These are phyloP conservation scores for Merops nubicus DNA, from an alignment of 2,113 vertebrate species.

Conservation along the genomic window DNA sequence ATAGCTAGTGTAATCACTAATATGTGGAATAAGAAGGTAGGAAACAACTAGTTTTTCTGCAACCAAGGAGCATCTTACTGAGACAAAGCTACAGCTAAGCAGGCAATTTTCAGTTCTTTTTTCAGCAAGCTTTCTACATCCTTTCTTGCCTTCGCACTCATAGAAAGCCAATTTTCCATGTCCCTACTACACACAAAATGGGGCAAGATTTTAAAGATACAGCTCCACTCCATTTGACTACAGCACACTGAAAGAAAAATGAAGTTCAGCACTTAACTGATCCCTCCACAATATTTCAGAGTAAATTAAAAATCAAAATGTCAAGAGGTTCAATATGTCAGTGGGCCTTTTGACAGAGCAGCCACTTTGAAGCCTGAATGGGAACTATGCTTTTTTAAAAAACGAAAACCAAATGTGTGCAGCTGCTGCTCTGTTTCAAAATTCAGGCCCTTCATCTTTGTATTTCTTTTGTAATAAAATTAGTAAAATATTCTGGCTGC, in stretches of 20 bases:
- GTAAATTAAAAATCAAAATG: slow-evolving; percentile 68
- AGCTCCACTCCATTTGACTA: slow-evolving; percentile 19
- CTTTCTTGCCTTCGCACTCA: slow-evolving; percentile 37
- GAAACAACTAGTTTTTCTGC: slow-evolving; percentile 32
- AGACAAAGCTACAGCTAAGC: slow-evolving; percentile 15
- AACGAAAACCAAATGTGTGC: slow-evolving; percentile 22
- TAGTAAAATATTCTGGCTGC: slow-evolving; percentile 13
- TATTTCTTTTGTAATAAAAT: neutral
- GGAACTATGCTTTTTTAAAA: slow-evolving; percentile 7
- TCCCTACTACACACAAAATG: slow-evolving; percentile 11
- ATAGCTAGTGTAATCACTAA: neutral
- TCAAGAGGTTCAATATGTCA: slow-evolving; percentile 65
- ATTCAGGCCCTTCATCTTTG: neutral
- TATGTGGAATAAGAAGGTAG: neutral
- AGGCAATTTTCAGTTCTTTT: slow-evolving; percentile 47
- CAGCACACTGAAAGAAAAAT: slow-evolving; percentile 44
- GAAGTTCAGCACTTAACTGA: slow-evolving; percentile 52
- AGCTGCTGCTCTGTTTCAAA: slow-evolving; percentile 18
- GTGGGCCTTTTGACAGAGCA: slow-evolving; percentile 43
- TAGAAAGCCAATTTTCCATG: slow-evolving; percentile 46
- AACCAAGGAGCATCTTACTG: slow-evolving; percentile 20
- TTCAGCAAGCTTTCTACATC: slow-evolving; percentile 38
- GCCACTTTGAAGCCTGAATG: slow-evolving; percentile 54
- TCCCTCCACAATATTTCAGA: slow-evolving; percentile 29
- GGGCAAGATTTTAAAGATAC: slow-evolving; percentile 65